Evolutionary conservation across 2,113 vertebrate genomes (phyloP).

Genomic region (Phasianus colchicus): DNA sequence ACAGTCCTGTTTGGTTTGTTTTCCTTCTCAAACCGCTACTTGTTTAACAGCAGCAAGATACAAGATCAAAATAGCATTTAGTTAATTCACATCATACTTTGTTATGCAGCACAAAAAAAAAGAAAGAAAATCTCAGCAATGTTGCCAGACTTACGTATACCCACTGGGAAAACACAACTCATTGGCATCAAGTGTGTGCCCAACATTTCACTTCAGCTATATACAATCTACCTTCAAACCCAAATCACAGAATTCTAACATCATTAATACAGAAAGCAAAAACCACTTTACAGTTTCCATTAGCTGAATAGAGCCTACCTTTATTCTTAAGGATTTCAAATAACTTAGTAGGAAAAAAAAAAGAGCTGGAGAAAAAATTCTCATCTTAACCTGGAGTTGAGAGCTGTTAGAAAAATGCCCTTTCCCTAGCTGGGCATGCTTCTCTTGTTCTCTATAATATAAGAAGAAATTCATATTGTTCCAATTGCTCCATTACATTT

Average conservation of each 20-base stretch:
- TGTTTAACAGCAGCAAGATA: neutral
- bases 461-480: neutral
- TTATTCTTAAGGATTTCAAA: neutral
- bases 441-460: neutral
- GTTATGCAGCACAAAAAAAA: neutral
- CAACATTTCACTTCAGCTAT: neutral
- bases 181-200: accelerated
- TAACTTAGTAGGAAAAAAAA: accelerated
- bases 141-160: accelerated
- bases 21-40: neutral
- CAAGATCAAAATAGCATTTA: neutral
- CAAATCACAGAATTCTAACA: neutral
- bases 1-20: neutral
- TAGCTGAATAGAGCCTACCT: neutral
- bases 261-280: accelerated
- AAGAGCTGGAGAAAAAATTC: neutral
- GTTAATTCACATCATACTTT: neutral
- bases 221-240: neutral
- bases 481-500: neutral
- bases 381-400: neutral
- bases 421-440: neutral
- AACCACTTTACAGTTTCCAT: neutral
- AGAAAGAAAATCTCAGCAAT: neutral
- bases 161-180: neutral
- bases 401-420: neutral